phyloP scores from a whole-genome alignment of 30 jellyfish, hydroid and myxozoan genomes.

The Hydractinia echinata region DNA sequence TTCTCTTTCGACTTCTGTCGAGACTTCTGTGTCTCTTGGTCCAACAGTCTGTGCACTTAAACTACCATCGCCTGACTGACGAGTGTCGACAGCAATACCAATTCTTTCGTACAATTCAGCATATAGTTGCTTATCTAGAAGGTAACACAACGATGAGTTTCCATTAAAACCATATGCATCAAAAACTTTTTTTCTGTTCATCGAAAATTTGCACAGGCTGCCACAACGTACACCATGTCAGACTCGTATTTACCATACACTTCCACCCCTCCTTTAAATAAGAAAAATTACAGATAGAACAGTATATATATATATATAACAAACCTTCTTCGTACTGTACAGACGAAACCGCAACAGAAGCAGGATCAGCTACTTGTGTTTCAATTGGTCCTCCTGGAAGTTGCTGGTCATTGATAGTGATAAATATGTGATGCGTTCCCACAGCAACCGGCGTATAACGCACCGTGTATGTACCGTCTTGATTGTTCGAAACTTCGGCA shows the following conservation, averaged over 20 bases:
- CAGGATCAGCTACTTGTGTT: slow-evolving; percentile 60
- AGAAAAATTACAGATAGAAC: neutral
- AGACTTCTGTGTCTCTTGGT: slow-evolving; percentile 52
- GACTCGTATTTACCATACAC: too few species aligned
- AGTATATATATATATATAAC: neutral
- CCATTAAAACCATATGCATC: too few species aligned
- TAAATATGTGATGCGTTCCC: slow-evolving; percentile 63
- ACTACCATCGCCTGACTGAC: slow-evolving; percentile 74
- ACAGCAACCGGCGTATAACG: slow-evolving; percentile 57
- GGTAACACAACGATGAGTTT: too few species aligned
- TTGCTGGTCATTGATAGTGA: slow-evolving; percentile 69
- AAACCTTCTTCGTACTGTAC: slow-evolving; percentile 61
- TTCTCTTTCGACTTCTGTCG: slow-evolving; percentile 48
- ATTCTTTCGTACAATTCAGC: slow-evolving; percentile 68
- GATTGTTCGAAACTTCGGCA: slow-evolving; percentile 48
- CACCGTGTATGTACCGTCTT: slow-evolving; percentile 67
- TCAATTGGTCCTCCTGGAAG: slow-evolving; percentile 90
- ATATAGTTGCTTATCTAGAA: slow-evolving; percentile 55
- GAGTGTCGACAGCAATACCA: slow-evolving; percentile 61
- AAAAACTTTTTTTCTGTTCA: too few species aligned
- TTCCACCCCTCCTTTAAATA: neutral
- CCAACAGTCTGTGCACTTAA: slow-evolving; percentile 78
- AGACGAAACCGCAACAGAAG: slow-evolving; percentile 57
- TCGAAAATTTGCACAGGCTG: too few species aligned
- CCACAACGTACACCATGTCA: too few species aligned